Base-by-base conservation (phyloP, 2,797 vertebrate species). In the Semotilus atromaculatus region DNA sequence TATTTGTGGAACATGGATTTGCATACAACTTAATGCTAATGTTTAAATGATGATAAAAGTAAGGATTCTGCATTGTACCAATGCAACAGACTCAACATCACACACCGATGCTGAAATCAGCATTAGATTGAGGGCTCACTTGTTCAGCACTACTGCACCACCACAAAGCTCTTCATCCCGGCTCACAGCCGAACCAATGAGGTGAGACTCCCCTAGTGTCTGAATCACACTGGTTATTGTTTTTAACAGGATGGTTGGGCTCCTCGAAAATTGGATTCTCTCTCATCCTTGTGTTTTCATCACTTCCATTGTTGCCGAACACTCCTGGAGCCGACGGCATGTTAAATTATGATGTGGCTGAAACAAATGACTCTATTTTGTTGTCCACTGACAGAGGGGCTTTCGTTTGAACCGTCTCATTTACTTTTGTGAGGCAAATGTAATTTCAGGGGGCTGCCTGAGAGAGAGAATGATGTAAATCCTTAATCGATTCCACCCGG, bases 341-440 rank as follows among this genome's bases (percentile, higher is more conserved):
- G 91, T 88, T 89, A 91, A 88, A 89, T 91, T 84, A 88, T 91
- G 83, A 91, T 92, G 90, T 82, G 81, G 51, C 85, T 78, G 81
- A 90, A 91, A 90, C 76, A 81, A 81, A 84, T 23, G 31, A 82
- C 82, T 92, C 84, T 86, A 26, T 88, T 89, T 86, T 85, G 34
- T 81, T 88, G 90, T 85, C 76, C 71, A 62, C 45, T 64, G 87
- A 86, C 74, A 90, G 87, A 81, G 80, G 51, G 83, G 89, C 85
- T 58, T 77, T 88, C 83, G 78, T 86, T 88, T 88, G 82, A 91
- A 82, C 86, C 36, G 86, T 71, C 67, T 88, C 85, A 90, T 83
- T 91, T 82, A 86, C 87, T 87, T 87, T 89, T 55, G 85, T 84
- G 86, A 82, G 86, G 83, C 84, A 89, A 90, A 93, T 88, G 90